Conservation (phyloP, 2,888 invertebrate genomes). For the Xestoiulus laeticollis region DNA sequence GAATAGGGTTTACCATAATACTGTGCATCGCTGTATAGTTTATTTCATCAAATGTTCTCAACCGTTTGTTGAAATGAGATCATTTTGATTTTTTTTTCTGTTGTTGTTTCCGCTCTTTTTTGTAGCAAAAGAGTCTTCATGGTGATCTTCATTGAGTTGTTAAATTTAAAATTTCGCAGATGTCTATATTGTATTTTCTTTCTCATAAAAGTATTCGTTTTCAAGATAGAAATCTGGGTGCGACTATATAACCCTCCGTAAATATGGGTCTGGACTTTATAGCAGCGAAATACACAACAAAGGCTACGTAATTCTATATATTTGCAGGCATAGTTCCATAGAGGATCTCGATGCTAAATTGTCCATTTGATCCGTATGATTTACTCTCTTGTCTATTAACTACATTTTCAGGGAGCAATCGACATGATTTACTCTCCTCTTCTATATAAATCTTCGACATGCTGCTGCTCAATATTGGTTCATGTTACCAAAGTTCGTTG, state of each 20-base stretch:
- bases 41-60: no score
- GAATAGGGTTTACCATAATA: no score
- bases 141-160: no score
- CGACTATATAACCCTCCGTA: neutral
- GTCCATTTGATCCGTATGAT: neutral
- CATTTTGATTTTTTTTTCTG: no score
- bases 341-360: neutral
- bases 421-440: neutral
- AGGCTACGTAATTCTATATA: neutral
- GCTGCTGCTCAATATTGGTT: neutral
- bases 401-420: constrained; percentile 1
- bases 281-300: neutral
- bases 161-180: neutral
- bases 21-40: no score
- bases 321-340: neutral
- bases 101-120: no score
- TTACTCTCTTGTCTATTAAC: constrained; percentile 18
- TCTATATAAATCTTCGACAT: neutral
- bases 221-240: neutral
- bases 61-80: no score
- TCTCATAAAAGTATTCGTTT: neutral
- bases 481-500: constrained; percentile 17
- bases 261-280: neutral
- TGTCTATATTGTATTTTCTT: neutral
- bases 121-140: no score